Base-by-base conservation (phyloP, 2,113 vertebrate genomes). In the Probosciger aterrimus region DNA sequence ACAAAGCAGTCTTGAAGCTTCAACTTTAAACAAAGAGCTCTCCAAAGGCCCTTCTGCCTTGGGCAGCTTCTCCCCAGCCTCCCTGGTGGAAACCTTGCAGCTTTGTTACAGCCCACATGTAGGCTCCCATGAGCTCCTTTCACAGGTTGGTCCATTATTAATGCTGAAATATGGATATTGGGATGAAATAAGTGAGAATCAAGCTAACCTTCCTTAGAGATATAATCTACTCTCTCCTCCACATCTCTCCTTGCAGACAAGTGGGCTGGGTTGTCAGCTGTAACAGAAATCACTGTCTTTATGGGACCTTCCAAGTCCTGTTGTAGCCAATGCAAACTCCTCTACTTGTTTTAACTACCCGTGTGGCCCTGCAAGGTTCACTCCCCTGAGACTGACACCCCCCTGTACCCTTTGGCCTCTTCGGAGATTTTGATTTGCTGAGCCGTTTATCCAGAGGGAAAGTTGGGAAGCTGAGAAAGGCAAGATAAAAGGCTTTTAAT, bases 181-280 rank as follows among this genome's bases (percentile, higher is more conserved):
- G 76, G 27, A 71, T 57, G 46, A 84, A 86, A 52, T 31, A 78
- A 55, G 11, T 31, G 31, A 64, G 76, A 83, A 74, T 75, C 39
- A 60, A 80, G 33, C 30, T 49, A 73, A 53, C 9, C 13, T 85
- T 44, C 41, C 49, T 39, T 59, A 80, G 28, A 76, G n/a, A 5
- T 1, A 0, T 46, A 33, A 75, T 15, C 27, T 60, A 16, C 18
- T 77, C 33, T 31, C 10, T 57, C 22, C 30, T 53, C 11, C 4
- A 0, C 8, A 2, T 31, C n/a, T 59, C 44, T 84, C 52, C 6
- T 82, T 52, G 62, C 43, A 71, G 60, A 44, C 9, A 39, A 31
- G 16, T 41, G 62, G 37, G 37, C 0, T 2, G 25, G 27, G 24
- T 27, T 0, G 0, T 63, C 62, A 71, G 39, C 27, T 82, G 8